Evolutionary conservation across 2,888 invertebrate genomes (phyloP).

Genomic region (Pterostichus niger): DNA sequence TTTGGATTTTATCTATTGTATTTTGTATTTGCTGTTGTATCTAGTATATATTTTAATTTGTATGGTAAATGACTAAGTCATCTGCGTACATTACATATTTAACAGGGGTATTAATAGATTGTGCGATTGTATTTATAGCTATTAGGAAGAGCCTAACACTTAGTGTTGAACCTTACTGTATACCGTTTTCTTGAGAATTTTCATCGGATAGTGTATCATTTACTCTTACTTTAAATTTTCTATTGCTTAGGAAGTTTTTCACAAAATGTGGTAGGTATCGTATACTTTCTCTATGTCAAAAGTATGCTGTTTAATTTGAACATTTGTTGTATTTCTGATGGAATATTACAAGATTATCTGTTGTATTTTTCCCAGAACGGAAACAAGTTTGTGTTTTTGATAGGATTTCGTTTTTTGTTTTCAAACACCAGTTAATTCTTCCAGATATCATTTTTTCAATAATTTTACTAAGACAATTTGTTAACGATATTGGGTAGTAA

Average conservation of each 20-base stretch:
- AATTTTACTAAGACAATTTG: constrained; percentile 7
- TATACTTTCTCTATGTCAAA: neutral
- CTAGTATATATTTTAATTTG: neutral
- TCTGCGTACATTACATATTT: constrained; percentile 19
- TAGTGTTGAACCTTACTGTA: neutral
- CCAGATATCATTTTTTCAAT: neutral
- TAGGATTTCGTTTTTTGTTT: neutral
- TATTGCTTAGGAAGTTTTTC: neutral
- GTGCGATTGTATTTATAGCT: constrained; percentile 15
- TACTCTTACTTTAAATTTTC: constrained; percentile 11
- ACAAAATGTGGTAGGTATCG: too few species aligned
- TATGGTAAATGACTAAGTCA: constrained; percentile 10
- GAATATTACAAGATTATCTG: neutral
- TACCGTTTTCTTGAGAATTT: neutral
- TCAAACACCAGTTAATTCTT: constrained; percentile 1
- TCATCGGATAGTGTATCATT: neutral
- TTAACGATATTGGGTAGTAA: neutral
- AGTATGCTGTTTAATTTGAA: neutral
- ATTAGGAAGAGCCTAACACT: constrained; percentile 1
- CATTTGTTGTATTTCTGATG: constrained; percentile 9
- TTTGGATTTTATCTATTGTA: neutral
- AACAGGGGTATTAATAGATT: constrained; percentile 2
- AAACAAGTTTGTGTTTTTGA: neutral
- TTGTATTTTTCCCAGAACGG: neutral
- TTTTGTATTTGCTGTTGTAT: constrained; percentile 14